Conservation (phyloP, 2,888 invertebrate genomes). For the Neoaliturus tenellus region DNA sequence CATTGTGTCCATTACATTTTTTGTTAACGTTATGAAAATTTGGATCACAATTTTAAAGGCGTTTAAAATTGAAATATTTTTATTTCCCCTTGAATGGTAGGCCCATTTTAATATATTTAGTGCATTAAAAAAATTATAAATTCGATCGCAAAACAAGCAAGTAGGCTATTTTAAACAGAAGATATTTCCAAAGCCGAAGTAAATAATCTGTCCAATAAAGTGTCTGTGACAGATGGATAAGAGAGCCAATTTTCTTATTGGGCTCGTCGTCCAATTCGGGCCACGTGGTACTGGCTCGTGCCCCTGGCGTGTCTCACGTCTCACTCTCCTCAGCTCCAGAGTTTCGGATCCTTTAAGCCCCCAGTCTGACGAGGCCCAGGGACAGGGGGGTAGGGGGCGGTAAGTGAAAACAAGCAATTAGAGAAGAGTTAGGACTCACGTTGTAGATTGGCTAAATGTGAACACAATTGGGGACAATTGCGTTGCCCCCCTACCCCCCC, state of each 20-base stretch:
- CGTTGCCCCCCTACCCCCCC: background rate
- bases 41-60: too few species aligned
- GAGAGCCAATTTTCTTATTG: conserved; percentile 2
- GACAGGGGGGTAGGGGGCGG: background rate
- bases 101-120: too few species aligned
- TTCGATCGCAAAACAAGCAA: too few species aligned
- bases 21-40: too few species aligned
- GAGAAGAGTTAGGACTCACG: conserved; percentile 14
- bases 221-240: background rate
- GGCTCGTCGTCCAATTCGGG: background rate
- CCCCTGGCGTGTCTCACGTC: background rate
- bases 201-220: background rate
- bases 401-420: conserved; percentile 27
- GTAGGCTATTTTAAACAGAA: too few species aligned
- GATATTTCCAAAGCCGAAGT: too few species aligned
- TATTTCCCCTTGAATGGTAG: too few species aligned
- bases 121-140: too few species aligned
- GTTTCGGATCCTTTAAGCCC: background rate
- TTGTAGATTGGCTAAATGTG: conserved; percentile 27
- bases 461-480: conserved; percentile 30
- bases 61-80: too few species aligned
- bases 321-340: too few species aligned
- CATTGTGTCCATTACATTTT: too few species aligned
- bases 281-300: background rate
- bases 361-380: background rate